Percentiles rank a stretch among this genome's conserved stretches.
Conservation (phyloP, 2,113 vertebrate genomes). For the Prietella phreatophila region DNA sequence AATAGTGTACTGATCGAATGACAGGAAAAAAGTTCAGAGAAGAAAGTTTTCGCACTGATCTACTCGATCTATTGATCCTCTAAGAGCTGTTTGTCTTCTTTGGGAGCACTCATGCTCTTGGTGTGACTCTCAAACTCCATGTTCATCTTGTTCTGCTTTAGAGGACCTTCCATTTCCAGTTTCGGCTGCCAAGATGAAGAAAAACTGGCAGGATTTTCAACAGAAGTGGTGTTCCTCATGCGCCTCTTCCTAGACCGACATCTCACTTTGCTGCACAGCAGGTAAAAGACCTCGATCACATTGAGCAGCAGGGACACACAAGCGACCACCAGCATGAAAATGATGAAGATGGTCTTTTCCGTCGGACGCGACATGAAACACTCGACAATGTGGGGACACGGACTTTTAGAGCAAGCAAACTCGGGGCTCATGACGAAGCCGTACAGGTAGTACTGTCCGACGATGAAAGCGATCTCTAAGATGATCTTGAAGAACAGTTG, state of each 20-base stretch:
- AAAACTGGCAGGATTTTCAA: slow-evolving; percentile 52
- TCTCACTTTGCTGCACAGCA: slow-evolving; percentile 63
- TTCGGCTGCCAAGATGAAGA: slow-evolving; percentile 27
- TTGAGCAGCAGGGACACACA: slow-evolving; percentile 75
- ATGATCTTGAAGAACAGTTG: slow-evolving; percentile 75
- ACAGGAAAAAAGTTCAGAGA: neutral
- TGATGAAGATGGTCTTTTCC: slow-evolving; percentile 83
- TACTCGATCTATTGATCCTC: slow-evolving; percentile 43
- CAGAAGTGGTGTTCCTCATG: slow-evolving; percentile 33
- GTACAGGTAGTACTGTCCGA: slow-evolving; percentile 80
- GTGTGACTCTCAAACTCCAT: slow-evolving; percentile 59
- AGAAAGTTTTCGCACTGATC: neutral
- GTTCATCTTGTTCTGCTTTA: slow-evolving; percentile 70
- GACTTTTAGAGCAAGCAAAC: slow-evolving; percentile 72
- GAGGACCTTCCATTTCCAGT: slow-evolving; percentile 5
- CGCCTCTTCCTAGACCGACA: slow-evolving; percentile 47
- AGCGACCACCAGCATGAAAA: slow-evolving; percentile 79
- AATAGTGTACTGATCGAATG: neutral
- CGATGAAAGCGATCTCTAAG: slow-evolving; percentile 74
- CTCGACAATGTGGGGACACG: slow-evolving; percentile 79
- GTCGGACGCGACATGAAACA: slow-evolving; percentile 83
- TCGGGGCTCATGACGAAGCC: slow-evolving; percentile 77
- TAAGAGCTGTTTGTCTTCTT: slow-evolving; percentile 66
- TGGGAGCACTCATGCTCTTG: slow-evolving; percentile 66
- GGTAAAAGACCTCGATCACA: slow-evolving; percentile 73